Evolutionary conservation across 2,113 vertebrate species (phyloP).

Genomic region (Solenodon paradoxus): DNA sequence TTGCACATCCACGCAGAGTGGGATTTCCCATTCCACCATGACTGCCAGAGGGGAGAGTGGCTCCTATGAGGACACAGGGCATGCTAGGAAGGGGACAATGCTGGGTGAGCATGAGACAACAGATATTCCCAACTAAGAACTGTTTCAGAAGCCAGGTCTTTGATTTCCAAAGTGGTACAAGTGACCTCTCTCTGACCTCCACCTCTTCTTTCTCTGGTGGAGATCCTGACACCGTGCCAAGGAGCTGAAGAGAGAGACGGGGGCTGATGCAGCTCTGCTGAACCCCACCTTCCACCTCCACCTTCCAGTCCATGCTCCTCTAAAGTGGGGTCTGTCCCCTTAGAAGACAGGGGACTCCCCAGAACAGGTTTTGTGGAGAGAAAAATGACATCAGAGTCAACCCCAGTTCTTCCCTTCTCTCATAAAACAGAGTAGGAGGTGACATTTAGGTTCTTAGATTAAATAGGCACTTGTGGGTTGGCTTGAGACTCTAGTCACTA

Average conservation of each 20-base stretch:
- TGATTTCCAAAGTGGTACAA: neutral
- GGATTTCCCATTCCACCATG: neutral
- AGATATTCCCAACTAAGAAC: neutral
- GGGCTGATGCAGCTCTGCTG: no score
- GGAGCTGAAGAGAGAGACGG: neutral
- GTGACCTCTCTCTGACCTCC: neutral
- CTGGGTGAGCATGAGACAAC: neutral
- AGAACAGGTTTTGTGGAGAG: neutral
- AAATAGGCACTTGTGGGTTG: neutral
- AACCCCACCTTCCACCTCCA: rapidly evolving
- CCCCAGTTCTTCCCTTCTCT: neutral
- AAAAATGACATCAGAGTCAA: neutral
- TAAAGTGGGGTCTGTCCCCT: neutral
- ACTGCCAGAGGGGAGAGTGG: neutral
- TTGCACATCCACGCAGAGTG: neutral
- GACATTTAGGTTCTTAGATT: neutral
- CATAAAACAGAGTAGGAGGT: neutral
- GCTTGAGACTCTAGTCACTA: neutral
- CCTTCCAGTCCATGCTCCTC: neutral
- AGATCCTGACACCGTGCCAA: neutral
- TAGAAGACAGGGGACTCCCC: neutral
- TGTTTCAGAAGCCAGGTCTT: neutral
- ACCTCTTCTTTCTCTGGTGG: no score
- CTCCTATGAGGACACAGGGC: no score
- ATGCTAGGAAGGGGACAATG: neutral